Base-by-base conservation (phyloP, 2,113 vertebrate species). In the Oxyura jamaicensis region DNA sequence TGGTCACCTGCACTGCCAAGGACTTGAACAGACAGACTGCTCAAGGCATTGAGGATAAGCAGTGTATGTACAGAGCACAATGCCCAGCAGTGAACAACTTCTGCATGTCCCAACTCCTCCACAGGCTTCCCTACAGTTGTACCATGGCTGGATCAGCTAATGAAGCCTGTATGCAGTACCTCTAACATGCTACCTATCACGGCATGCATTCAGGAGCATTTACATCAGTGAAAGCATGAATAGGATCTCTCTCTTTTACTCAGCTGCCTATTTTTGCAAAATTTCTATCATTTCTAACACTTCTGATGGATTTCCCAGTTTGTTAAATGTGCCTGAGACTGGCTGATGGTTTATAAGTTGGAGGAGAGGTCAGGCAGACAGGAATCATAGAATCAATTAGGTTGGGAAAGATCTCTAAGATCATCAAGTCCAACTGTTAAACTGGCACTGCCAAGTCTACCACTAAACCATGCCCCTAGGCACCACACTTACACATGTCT, bases 21-120 rank as follows among this genome's bases (percentile, higher is more conserved):
- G 28, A 19, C 8, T 69, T 2, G 1, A 90, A 13, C 13, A 39
- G 78, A 39, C 31, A 53, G 60, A 66, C 5, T 2, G 3, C 35
- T 69, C 73, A 67, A 85, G 77, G 62, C 58, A 12, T 39, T 65
- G 11, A 15, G 44, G 44, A 55, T 33, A 52, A 82, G 52, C 0
- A 5, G 41, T 25, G 36, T 18, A 48, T 1, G 2, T 36, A 48
- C 22, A 66, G 59, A 65, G 50, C 55, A 46, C 23, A 85, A n/a
- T 20, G 42, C 8, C 31, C 18, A 42, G 35, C 48, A 65, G 0
- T 41, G 28, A 92, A 69, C 56, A 85, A 19, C 48, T 69, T 48
- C 2, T 3, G 15, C 23, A 13, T 0, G 1, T 28, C 66, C 62
- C 52, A 41, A 0, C 55, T 71, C 48, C 48, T 52, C 8, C 16